Conservation (phyloP, 2,113 vertebrate species). For the Nothobranchius kuhntae region DNA sequence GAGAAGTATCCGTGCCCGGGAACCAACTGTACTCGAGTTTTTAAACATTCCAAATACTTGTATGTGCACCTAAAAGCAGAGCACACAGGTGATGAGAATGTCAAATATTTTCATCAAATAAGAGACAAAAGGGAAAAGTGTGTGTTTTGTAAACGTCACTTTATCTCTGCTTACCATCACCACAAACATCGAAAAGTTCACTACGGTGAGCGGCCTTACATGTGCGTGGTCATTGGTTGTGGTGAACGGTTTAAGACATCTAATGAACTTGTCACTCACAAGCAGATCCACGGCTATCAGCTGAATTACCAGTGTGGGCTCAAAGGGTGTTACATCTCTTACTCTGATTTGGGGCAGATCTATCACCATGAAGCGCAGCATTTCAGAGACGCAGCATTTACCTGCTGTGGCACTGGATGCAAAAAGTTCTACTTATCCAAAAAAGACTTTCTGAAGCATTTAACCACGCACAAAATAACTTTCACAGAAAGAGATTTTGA, state of each 20-base stretch:
- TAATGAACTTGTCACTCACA: constrained; percentile 90
- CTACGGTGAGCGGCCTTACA: constrained; percentile 86
- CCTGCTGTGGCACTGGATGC: constrained; percentile 86
- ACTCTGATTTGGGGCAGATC: constrained; percentile 91
- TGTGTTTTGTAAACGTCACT: constrained; percentile 90
- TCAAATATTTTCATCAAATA: constrained; percentile 91
- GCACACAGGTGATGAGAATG: constrained; percentile 88
- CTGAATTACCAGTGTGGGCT: constrained; percentile 92
- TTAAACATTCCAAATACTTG: constrained; percentile 96
- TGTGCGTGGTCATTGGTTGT: constrained; percentile 89
- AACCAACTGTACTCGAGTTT: constrained; percentile 86
- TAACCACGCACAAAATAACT: constrained; percentile 83
- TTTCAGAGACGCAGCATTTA: constrained; percentile 93
- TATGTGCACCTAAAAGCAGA: constrained; percentile 94
- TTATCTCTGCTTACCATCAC: constrained; percentile 90
- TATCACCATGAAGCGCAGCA: constrained; percentile 98
- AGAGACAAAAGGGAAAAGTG: constrained; percentile 94
- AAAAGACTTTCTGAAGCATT: constrained; percentile 89
- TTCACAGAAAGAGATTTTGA: constrained; percentile 83
- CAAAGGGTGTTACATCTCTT: constrained; percentile 90
- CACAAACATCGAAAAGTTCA: constrained; percentile 88
- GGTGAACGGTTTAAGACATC: constrained; percentile 86
- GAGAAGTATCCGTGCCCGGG: constrained; percentile 94
- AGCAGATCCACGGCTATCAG: constrained; percentile 88
- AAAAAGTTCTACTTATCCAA: constrained; percentile 95